These are phyloP conservation scores for Drosophila erecta DNA, from an alignment of 1,140 invertebrate genomes.

Conservation along the genomic window DNA sequence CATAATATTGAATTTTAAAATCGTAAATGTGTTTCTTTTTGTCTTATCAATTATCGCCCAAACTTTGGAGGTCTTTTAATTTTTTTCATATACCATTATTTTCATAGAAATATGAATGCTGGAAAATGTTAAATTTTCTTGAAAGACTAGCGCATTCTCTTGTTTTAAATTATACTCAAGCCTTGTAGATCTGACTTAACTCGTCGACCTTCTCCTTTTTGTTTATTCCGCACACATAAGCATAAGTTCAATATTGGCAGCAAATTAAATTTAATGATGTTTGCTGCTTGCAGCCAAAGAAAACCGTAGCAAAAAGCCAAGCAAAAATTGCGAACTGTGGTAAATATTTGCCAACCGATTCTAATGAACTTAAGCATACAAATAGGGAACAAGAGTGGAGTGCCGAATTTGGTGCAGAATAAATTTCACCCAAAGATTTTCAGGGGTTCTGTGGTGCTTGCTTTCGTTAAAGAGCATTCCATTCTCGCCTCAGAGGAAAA, in stretches of 20 bases:
- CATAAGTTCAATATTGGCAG: conserved; percentile 68
- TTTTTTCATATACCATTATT: no score
- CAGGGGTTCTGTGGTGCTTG: conserved; percentile 25
- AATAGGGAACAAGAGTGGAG: conserved; percentile 42
- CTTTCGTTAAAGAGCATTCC: conserved; percentile 65
- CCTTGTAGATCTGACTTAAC: conserved; percentile 4
- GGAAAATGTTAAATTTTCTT: no score
- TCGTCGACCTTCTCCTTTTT: conserved; percentile 10
- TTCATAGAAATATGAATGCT: no score
- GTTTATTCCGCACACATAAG: conserved; percentile 25
- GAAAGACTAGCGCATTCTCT: no score
- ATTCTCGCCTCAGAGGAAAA: neutral
- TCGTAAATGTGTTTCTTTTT: no score
- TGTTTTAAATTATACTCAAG: neutral
- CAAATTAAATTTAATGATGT: conserved; percentile 81
- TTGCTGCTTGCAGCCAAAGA: conserved; percentile 57
- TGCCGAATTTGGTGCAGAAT: no score
- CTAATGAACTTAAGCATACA: conserved; percentile 79
- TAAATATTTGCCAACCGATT: conserved; percentile 77
- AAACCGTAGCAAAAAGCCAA: conserved; percentile 30
- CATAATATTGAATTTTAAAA: neutral
- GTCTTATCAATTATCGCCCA: no score
- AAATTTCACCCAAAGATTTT: conserved; percentile 45
- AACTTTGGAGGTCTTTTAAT: no score
- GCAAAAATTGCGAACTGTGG: conserved; percentile 57